Percentiles rank a stretch among this genome's conserved stretches.
Evolutionary conservation across 2,797 vertebrate species (phyloP).

Genomic region (Typhlichthys subterraneus): DNA sequence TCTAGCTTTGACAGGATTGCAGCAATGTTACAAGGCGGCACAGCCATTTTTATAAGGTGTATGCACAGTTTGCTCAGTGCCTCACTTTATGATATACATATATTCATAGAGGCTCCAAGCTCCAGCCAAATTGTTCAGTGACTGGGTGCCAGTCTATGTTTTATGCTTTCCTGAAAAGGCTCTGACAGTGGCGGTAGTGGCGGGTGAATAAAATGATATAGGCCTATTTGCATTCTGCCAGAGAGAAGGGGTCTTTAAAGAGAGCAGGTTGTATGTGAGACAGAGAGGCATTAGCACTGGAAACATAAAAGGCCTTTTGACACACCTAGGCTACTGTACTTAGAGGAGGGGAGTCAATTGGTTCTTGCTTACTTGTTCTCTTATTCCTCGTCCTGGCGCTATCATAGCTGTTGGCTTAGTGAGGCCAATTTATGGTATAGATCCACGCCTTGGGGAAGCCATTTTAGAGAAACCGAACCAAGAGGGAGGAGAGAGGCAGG

Average conservation of each 20-base stretch:
- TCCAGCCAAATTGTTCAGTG: constrained; percentile 6
- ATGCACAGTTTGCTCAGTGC: constrained; percentile 11
- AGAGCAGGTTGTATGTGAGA: constrained; percentile 31
- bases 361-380: constrained; percentile 3
- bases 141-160: constrained; percentile 17
- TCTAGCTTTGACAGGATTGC: constrained; percentile 42
- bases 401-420: constrained; percentile 44
- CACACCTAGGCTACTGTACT: too few species aligned
- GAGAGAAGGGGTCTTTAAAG: constrained; percentile 49
- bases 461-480: constrained; percentile 21
- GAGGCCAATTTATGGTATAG: constrained; percentile 33
- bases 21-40: constrained; percentile 37
- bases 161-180: constrained; percentile 34
- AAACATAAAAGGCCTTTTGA: too few species aligned
- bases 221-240: constrained; percentile 52
- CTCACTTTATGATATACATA: constrained; percentile 37
- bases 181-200: constrained; percentile 21
- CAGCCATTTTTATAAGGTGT: constrained; percentile 38
- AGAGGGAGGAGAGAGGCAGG: constrained; percentile 37
- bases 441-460: constrained; percentile 20
- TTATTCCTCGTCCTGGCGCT: constrained; percentile 28
- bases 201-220: constrained; percentile 53
- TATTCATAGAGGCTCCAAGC: constrained; percentile 48
- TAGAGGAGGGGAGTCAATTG: neutral
- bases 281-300: neutral